Percentiles rank a stretch among this genome's conserved stretches.
Conservation (phyloP, 2,113 vertebrate genomes). For the Lophura nycthemera region DNA sequence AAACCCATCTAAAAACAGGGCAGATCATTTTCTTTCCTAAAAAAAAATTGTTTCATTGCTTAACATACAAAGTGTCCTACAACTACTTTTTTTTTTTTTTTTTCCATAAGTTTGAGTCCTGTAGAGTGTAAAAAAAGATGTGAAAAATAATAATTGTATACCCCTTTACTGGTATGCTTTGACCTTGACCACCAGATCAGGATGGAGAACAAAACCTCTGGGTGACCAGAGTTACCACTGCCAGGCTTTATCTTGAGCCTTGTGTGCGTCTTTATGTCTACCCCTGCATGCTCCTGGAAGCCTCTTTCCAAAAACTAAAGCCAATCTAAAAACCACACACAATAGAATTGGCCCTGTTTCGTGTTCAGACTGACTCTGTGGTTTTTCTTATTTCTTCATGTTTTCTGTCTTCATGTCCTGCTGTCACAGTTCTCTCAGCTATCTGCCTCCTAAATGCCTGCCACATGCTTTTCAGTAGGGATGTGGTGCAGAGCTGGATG, state of each 20-base stretch:
- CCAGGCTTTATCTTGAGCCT: not conserved
- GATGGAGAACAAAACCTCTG: not conserved
- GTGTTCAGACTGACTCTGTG: not conserved
- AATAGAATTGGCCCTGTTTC: not conserved
- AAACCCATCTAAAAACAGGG: not conserved
- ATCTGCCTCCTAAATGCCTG: constrained; percentile 50
- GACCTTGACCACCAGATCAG: not conserved
- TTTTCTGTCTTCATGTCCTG: constrained; percentile 53
- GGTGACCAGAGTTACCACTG: not conserved
- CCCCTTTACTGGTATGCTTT: not conserved
- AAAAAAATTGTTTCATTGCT: not conserved
- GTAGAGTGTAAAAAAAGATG: not conserved
- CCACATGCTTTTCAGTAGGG: constrained; percentile 50
- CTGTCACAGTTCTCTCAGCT: constrained; percentile 38
- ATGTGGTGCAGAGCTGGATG: constrained; percentile 56
- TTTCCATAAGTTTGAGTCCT: not conserved
- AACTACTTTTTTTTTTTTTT: not conserved
- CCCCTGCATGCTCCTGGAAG: constrained; percentile 3
- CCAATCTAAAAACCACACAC: not conserved
- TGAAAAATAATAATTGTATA: not conserved
- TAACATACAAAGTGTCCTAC: not conserved
- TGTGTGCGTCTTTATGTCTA: not conserved
- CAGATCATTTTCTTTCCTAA: not conserved
- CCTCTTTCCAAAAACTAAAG: constrained; percentile 15
- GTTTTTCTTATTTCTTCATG: constrained; percentile 8